These are phyloP conservation scores for Cheumatopsyche charites DNA, from an alignment of 1,140 invertebrate species.

Conservation along the genomic window DNA sequence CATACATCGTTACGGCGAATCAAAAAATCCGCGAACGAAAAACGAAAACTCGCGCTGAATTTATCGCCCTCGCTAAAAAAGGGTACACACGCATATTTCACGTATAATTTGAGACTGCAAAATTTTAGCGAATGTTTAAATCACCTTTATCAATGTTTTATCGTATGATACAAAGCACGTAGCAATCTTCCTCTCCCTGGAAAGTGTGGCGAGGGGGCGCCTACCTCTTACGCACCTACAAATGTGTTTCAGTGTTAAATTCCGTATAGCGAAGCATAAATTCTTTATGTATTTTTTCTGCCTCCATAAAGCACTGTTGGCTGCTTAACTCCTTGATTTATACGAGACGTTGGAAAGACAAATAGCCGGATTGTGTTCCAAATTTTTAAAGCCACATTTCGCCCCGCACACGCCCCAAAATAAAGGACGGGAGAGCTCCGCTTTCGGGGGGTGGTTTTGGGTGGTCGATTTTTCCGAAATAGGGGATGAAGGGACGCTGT, in stretches of 20 bases:
- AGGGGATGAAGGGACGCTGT: constrained; percentile 8
- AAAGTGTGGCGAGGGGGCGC: neutral
- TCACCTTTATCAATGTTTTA: constrained; percentile 39
- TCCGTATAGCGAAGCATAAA: constrained; percentile 48
- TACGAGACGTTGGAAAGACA: constrained; percentile 64
- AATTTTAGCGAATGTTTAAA: constrained; percentile 33
- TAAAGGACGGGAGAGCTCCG: constrained; percentile 29
- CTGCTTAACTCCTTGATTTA: constrained; percentile 66
- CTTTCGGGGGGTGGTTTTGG: neutral
- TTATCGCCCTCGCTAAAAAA: neutral
- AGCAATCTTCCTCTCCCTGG: constrained; percentile 24
- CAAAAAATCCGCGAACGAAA: neutral
- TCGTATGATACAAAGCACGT: constrained; percentile 35
- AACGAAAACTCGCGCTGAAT: neutral
- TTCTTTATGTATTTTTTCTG: constrained; percentile 58
- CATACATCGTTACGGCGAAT: no score
- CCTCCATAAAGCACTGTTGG: constrained; percentile 64
- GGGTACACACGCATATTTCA: neutral
- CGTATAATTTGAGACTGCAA: constrained; percentile 11
- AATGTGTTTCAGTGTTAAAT: constrained; percentile 48
- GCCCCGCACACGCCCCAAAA: constrained; percentile 54
- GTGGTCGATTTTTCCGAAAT: neutral
- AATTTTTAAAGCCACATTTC: constrained; percentile 66
- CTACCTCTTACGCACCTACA: constrained; percentile 43
- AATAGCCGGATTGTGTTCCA: constrained; percentile 66